A percentile compares a stretch with the other conserved stretches of the same genome.
These are phyloP conservation scores for Luehdorfia chinensis DNA, from an alignment of 1,140 invertebrate genomes.

Conservation along the genomic window DNA sequence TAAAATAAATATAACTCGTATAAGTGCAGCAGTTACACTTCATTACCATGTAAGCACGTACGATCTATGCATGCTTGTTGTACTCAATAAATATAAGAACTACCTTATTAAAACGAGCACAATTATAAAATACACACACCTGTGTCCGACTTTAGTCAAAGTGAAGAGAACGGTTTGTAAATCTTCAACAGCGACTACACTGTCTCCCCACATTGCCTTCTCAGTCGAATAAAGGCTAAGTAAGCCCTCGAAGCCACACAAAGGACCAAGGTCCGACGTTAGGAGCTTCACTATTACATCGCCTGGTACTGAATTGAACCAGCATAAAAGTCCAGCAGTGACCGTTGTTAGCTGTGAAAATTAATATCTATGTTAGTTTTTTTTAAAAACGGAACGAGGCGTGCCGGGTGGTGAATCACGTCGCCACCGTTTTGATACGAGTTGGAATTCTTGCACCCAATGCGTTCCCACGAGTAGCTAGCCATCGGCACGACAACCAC, in stretches of 20 bases:
- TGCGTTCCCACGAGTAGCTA: no score
- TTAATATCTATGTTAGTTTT: no score
- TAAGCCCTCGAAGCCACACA: slow-evolving; percentile 91
- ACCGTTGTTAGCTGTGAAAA: slow-evolving; percentile 86
- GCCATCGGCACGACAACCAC: no score
- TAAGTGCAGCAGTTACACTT: no score
- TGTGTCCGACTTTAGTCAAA: slow-evolving; percentile 73
- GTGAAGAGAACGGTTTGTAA: slow-evolving; percentile 90
- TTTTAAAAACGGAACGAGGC: no score
- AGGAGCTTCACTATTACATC: slow-evolving; percentile 81
- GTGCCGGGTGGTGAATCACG: no score
- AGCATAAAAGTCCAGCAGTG: slow-evolving; percentile 88
- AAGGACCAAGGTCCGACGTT: slow-evolving; percentile 82
- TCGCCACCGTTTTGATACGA: no score
- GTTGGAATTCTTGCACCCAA: no score
- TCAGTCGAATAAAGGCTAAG: slow-evolving; percentile 89
- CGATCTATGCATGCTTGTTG: neutral
- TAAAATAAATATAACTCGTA: no score
- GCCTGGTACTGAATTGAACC: slow-evolving; percentile 84
- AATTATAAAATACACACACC: slow-evolving; percentile 29
- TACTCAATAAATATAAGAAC: slow-evolving; percentile 1
- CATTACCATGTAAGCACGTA: no score
- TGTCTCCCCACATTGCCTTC: slow-evolving; percentile 96
- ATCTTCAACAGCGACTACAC: slow-evolving; percentile 95
- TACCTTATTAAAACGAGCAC: neutral